Conservation (phyloP, 2,113 vertebrate genomes). For the Coracopsis vasa region DNA sequence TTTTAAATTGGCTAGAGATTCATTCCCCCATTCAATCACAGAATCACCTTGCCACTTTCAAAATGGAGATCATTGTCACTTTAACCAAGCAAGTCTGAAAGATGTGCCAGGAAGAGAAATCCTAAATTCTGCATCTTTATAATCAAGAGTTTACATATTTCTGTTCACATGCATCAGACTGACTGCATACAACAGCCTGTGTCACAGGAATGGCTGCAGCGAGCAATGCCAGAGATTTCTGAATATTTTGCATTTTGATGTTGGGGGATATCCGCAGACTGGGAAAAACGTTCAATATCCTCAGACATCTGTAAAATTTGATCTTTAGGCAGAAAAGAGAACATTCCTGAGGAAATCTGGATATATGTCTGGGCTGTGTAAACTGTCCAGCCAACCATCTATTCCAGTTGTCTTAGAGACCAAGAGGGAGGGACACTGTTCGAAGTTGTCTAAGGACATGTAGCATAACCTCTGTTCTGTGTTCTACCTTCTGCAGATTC, state of each 20-base stretch:
- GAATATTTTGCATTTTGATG: neutral
- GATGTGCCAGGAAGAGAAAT: neutral
- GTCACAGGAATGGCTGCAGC: neutral
- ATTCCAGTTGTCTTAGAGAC: neutral
- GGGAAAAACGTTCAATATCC: rapidly evolving
- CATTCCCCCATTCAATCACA: neutral
- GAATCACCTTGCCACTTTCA: neutral
- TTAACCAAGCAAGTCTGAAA: neutral
- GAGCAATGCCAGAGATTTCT: neutral
- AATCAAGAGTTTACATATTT: neutral
- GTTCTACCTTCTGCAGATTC: neutral
- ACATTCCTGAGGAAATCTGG: neutral
- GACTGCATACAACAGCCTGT: neutral
- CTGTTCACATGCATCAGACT: neutral
- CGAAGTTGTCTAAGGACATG: neutral
- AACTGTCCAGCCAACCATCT: neutral
- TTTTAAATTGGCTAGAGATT: neutral
- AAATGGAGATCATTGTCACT: neutral
- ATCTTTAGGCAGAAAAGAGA: neutral
- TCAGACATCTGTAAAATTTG: neutral
- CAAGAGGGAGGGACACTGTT: neutral
- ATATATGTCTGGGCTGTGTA: neutral
- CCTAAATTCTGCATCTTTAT: neutral
- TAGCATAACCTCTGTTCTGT: neutral
- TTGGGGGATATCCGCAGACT: neutral